Percentiles rank a stretch among this genome's conserved stretches.
Conservation (phyloP, 2,888 invertebrate genomes). For the Pimpla rufipes region DNA sequence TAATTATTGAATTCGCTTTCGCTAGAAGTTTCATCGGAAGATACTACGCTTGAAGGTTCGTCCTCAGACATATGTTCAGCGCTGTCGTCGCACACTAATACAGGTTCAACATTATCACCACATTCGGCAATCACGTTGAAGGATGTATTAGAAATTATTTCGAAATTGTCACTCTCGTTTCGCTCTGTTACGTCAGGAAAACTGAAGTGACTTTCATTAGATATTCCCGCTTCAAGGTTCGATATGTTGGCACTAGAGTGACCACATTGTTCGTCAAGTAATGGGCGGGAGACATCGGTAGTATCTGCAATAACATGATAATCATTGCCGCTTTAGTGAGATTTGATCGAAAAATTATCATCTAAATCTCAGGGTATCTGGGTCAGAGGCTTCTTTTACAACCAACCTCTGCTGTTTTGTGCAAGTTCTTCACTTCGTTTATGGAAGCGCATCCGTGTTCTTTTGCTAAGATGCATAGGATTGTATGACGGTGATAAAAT, state of each 20-base stretch:
- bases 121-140: not conserved
- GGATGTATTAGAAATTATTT: not conserved
- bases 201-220: not conserved
- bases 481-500: constrained; percentile 24
- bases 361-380: not conserved
- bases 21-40: not conserved
- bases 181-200: constrained; percentile 9
- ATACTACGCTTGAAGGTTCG: constrained; percentile 1
- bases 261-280: not conserved
- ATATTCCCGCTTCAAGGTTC: not conserved
- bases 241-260: not conserved
- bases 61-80: not conserved
- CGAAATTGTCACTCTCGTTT: not conserved
- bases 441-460: constrained; percentile 5
- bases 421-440: not conserved
- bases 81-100: not conserved
- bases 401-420: not conserved
- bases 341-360: not conserved
- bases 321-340: not conserved
- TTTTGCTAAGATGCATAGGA: constrained; percentile 11
- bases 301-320: not conserved
- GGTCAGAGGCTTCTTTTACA: not conserved
- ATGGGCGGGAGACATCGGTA: not conserved
- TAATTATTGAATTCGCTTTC: not conserved
- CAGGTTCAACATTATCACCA: not conserved